Conservation (phyloP, 1,140 invertebrate genomes). For the Globodera rostochiensis region DNA sequence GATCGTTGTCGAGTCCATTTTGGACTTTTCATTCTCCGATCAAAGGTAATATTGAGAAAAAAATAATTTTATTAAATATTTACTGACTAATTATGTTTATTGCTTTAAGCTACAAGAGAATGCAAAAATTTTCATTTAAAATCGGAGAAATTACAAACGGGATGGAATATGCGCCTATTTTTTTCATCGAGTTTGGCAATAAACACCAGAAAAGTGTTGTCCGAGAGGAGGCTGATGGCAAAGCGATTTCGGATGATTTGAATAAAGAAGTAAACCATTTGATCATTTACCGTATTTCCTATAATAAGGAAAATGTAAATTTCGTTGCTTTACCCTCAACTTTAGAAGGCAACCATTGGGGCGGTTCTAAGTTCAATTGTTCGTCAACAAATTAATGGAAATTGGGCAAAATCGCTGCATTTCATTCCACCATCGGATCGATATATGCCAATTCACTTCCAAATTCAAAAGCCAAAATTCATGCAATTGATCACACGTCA, state of each 20-base stretch:
- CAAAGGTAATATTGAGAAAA: not conserved
- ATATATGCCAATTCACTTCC: not conserved
- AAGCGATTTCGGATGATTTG: not conserved
- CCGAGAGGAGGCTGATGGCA: not conserved
- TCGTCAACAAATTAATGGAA: not conserved
- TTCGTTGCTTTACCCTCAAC: not conserved
- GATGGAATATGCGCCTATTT: not conserved
- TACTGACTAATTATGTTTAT: not conserved
- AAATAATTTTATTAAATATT: too few species aligned
- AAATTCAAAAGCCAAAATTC: not conserved
- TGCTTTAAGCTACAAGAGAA: not conserved
- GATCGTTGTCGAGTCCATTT: not conserved
- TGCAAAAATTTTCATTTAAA: not conserved
- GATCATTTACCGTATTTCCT: too few species aligned
- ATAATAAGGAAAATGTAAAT: too few species aligned
- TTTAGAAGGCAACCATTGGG: not conserved
- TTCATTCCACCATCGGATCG: not conserved
- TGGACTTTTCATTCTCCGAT: not conserved
- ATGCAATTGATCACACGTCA: not conserved
- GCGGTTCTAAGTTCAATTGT: not conserved
- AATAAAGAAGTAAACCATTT: not conserved
- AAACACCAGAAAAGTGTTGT: not conserved
- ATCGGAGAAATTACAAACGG: not conserved
- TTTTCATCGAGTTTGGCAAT: not conserved
- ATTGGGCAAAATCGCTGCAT: not conserved